Evolutionary conservation across 2,797 vertebrate genomes (phyloP), one percentile per base, ranked within the genome.

Genomic region (Gastrophryne carolinensis): DNA sequence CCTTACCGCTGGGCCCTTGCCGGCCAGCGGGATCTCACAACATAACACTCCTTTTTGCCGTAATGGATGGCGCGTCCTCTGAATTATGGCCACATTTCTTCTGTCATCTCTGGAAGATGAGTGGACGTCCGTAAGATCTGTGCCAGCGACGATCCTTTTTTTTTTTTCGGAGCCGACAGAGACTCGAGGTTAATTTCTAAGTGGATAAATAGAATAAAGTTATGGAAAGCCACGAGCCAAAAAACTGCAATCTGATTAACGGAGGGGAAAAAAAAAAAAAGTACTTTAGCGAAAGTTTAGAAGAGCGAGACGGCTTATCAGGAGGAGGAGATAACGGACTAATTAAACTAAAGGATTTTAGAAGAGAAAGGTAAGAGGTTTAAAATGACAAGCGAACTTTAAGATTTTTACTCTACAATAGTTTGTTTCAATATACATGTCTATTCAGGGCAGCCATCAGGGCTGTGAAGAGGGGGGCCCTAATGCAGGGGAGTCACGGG

Each of bases 111-210:
- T 23, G 30, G 62, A 47, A 58, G 53, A 49, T 27, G 35, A 41
- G 53, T 26, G 56, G 56, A 19, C 49, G 57, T 27, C 47, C 41
- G 17, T 62, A 44, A 70, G 34, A 76, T 63, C 44, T 19, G 5
- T 13, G 2, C 30, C 10, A 29, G 34, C 47, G 15, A 69, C n/a
- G n/a, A n/a, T n/a, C n/a, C n/a, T n/a, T 76, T 63, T 53, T 15
- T 53, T 49, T 1, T 8, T 27, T 17, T 47, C 1, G 12, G 3
- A 54, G 24, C 41, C 9, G 7, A 5, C 1, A 26, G 44, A 19
- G 19, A 53, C 17, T 27, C 54, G 62, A 69, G 47, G 66, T 62
- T 69, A 54, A 75, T 75, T 75, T 54, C 44, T 24, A 54, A 75
- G 69, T 26, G 35, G 56, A 69, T 34, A 53, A 35, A 23, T 15